Base-by-base conservation (phyloP, 2,797 vertebrate species). In the Eulemur coronatus region DNA sequence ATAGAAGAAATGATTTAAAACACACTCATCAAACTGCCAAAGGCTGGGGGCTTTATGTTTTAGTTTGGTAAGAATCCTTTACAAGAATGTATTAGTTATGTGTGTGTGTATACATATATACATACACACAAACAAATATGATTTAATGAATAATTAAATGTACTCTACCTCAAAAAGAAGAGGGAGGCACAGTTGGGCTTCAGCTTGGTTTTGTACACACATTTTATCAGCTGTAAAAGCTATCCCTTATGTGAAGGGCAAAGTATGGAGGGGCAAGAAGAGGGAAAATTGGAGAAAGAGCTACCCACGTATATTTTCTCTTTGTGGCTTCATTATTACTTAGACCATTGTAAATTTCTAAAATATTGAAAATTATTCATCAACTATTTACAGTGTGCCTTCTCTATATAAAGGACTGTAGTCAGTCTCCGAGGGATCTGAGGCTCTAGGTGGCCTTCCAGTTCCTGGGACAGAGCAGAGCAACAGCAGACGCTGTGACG, bases 1-100 rank as follows among this genome's bases (percentile, higher is more conserved):
- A 7, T 7, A 41, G 90, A 79, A 63, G 35, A 84, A 67, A 80
- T 93, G 63, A 95, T 41, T 90, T 86, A 50, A 79, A 84, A 95
- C n/a, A 65, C 59, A n/a, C 2, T 3, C 41, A 86, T 78, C 20
- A n/a, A 67, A 84, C 55, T 52, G 41, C 57, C 70, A 79, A 3
- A 41, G 79, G 28, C 33, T 57, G 24, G 38, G 30, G 61, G 18
- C 22, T 84, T 84, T 78, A 7, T 48, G 72, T 86, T 57, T 55
- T 48, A 57, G 38, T 48, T 48, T 85, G 91, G 26, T 57, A 38
- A 79, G 72, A 93, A 57, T 55, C 10, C 59, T 65, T n/a, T 84
- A 35, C 22, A 52, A 52, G 14, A 92, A 52, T 12, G 2, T 43
- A 57, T 30, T 59, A 41, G 6, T 3, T 76, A 22, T 38, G 14